Evolutionary conservation across 1,140 invertebrate species (phyloP), one percentile per base, ranked within the genome.

Genomic region (Pogonomyrmex californicus): DNA sequence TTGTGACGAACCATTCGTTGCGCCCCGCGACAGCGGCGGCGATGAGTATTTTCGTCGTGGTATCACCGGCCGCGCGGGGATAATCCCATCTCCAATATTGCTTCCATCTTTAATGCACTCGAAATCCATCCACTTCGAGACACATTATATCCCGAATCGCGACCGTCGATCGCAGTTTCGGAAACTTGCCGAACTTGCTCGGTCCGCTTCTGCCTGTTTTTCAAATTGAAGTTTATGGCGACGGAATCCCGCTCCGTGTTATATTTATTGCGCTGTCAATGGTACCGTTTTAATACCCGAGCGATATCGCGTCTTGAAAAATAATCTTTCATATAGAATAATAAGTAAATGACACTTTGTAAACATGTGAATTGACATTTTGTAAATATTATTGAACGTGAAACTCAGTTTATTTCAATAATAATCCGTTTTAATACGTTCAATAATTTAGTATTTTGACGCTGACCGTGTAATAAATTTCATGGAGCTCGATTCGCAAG

Each of bases 61-160:
- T 90, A 90, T 90, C 85, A 75, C 17, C 79, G 23, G 54, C 77
- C 71, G 54, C 68, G 79, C 79, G 58, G 65, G 62, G 86, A 90
- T 90, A 90, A 90, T 90, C 88, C 86, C 17, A 87, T 90, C 79
- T 70, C 62, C 86, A 81, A 90, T 90, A 90, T 90, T 87, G 88
- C 88, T 73, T 85, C 73, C 86, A 90, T 90, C 89, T 90, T 90
- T 90, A 90, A 90, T 90, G 85, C 77, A 90, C 88, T 89, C 44
- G 54, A 83, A 87, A 89, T 89, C 88, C 78, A 89, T 87, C 88
- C 71, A 62, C 38, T 23, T 75, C 70, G 70, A 77, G 51, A 83
- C 54, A 60, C 44, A 60, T 60, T 75, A 75, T 47, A 73, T 30
- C 12, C 6, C 38, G 79, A 73, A 71, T 71, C 38, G 66, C 51